These are phyloP conservation scores for Diarsia rubi DNA, from an alignment of 2,888 invertebrate species.

Conservation along the genomic window DNA sequence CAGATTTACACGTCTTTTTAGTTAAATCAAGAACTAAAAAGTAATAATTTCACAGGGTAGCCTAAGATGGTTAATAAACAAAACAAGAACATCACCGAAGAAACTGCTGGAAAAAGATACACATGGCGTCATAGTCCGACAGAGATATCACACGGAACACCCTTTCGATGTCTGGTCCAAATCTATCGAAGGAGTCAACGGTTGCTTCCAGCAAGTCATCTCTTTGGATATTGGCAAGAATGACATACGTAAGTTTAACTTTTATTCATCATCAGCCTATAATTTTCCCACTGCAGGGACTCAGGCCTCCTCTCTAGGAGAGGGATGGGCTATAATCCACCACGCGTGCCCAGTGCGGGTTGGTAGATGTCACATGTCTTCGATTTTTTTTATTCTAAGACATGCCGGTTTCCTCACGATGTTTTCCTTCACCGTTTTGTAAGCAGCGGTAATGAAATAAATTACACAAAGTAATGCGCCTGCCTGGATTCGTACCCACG, in stretches of 20 bases:
- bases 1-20: neutral
- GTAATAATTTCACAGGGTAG: constrained; percentile 66
- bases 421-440: too few relatives aligned
- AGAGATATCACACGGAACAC: constrained; percentile 80
- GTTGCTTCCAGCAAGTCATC: constrained; percentile 84
- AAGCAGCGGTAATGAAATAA: too few relatives aligned
- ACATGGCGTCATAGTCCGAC: constrained; percentile 77
- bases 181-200: constrained; percentile 75
- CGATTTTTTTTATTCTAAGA: too few relatives aligned
- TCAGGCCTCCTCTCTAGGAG: too few relatives aligned
- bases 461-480: too few relatives aligned
- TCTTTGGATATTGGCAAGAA: constrained; percentile 80
- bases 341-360: too few relatives aligned
- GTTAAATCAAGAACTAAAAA: neutral
- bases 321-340: too few relatives aligned
- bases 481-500: too few relatives aligned
- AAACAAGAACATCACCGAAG: constrained; percentile 71
- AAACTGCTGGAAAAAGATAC: constrained; percentile 62
- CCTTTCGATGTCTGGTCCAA: constrained; percentile 86
- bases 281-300: too few relatives aligned
- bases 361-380: too few relatives aligned
- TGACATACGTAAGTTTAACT: constrained; percentile 77
- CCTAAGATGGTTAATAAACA: constrained; percentile 82
- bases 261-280: too few relatives aligned
- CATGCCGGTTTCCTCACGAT: too few relatives aligned